Evolutionary conservation across 2,797 vertebrate species (phyloP).

Genomic region (Enteromius radiatus): DNA sequence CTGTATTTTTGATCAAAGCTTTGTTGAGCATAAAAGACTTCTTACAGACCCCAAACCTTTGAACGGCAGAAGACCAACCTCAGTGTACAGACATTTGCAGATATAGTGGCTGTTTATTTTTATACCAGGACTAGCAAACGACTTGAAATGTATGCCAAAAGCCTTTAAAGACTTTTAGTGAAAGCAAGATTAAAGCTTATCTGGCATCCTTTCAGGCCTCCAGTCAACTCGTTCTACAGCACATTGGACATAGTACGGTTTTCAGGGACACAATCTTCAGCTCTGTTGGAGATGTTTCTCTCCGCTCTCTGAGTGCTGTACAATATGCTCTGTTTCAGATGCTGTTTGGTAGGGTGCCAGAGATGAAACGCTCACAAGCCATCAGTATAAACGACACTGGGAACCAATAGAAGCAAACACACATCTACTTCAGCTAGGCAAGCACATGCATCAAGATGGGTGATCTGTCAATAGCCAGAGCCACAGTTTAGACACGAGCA

Average conservation of each 20-base stretch:
- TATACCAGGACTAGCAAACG: constrained; percentile 3
- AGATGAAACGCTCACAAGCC: constrained; percentile 37
- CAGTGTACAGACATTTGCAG: neutral
- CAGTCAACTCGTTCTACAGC: constrained; percentile 16
- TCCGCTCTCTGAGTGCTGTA: neutral
- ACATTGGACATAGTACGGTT: neutral
- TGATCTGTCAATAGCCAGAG: constrained; percentile 26
- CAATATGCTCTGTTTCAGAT: constrained; percentile 25
- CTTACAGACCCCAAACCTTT: neutral
- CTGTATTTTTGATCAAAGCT: neutral
- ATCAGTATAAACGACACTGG: constrained; percentile 35
- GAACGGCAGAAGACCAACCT: neutral
- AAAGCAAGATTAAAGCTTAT: constrained; percentile 25
- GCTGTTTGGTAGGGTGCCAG: constrained; percentile 33
- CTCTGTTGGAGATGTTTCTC: constrained; percentile 17
- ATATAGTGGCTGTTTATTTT: neutral
- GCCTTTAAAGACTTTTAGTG: constrained; percentile 5
- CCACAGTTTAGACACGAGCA: constrained; percentile 4
- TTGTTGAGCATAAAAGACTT: neutral
- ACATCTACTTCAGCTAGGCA: constrained; percentile 23
- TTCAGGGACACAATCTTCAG: constrained; percentile 18
- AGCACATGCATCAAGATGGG: constrained; percentile 27
- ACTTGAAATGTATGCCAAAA: constrained; percentile 21
- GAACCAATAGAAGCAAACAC: constrained; percentile 22
- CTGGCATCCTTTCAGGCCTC: constrained; percentile 1